Conservation (phyloP, 2,888 invertebrate genomes). For the Margaritifera margaritifera region DNA sequence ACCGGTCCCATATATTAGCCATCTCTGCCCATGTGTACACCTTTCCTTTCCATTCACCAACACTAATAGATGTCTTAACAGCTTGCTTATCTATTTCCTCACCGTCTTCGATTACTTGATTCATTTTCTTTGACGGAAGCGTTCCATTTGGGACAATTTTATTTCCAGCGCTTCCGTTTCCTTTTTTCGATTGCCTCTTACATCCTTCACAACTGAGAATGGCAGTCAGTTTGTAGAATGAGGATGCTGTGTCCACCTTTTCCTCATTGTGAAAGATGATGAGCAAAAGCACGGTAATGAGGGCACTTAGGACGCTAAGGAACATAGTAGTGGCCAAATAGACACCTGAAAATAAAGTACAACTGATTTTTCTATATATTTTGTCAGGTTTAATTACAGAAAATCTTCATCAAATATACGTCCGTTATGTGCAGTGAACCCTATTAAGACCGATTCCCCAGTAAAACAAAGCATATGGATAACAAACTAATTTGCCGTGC, state of each 20-base stretch:
- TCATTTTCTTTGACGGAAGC: neutral
- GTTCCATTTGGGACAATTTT: neutral
- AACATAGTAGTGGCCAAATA: conserved; percentile 4
- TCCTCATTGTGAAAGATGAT: conserved; percentile 1
- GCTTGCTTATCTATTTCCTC: neutral
- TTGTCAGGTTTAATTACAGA: too few relatives aligned
- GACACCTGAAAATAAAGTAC: neutral
- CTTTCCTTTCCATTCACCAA: neutral
- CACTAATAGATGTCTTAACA: neutral
- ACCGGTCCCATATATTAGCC: conserved; percentile 1
- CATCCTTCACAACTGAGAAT: too few relatives aligned
- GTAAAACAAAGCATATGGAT: too few relatives aligned
- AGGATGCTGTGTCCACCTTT: neutral
- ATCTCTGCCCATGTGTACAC: conserved; percentile 6
- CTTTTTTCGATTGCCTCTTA: neutral
- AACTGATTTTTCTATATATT: too few relatives aligned
- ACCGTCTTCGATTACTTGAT: neutral
- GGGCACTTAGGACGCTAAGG: neutral
- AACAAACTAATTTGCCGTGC: too few relatives aligned
- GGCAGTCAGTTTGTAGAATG: too few relatives aligned
- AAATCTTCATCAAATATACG: too few relatives aligned
- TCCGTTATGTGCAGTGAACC: too few relatives aligned
- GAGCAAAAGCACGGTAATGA: conserved; percentile 8
- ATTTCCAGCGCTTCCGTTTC: neutral
- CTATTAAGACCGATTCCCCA: too few relatives aligned